Evolutionary conservation across 2,797 vertebrate genomes (phyloP), one percentile per base, ranked within the genome.

Genomic region (Aselliscus stoliczkanus): DNA sequence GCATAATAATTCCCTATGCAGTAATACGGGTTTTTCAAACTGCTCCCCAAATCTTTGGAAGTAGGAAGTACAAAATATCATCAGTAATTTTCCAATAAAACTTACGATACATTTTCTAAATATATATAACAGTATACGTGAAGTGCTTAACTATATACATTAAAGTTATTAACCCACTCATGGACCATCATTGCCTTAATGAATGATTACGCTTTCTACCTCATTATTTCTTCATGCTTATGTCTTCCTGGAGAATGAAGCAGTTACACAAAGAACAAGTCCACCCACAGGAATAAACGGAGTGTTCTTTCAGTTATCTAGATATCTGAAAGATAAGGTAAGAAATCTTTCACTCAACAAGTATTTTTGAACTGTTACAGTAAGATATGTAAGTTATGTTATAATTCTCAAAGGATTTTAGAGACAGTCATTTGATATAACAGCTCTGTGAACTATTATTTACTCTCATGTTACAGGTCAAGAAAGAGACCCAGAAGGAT

Each of bases 151-250:
- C 67, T 73, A 17, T 54, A 37, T 50, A 62, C 56, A 39, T 31
- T 76, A 52, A 73, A 69, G 50, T 69, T 87, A 85, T 60, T 91
- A 94, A 87, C 25, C 31, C 31, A 62, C 27, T 62, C 77, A 20
- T 7, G 62, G 37, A 27, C n/a, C 70, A 62, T 82, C 69, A 56
- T 0, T 93, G 95, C 29, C 54, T 94, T 92, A 62, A 90, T 25
- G 47, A 93, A 88, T 54, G 67, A 92, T 39, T 82, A 82, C 31
- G 27, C 54, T 62, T 69, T 96, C 95, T 29, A 31, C 29, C 47
- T 93, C 75, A 56, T 88, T 91, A 67, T 92, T 88, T 85, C 76
- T 82, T 83, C 31, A 82, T 23, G 77, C 64, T 65, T 88, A 60
- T 18, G 86, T 90, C 69, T 77, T 96, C 83, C 82, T 76, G 27